Conservation (phyloP, 2,113 vertebrate species). For the Sapayoa aenigma region DNA sequence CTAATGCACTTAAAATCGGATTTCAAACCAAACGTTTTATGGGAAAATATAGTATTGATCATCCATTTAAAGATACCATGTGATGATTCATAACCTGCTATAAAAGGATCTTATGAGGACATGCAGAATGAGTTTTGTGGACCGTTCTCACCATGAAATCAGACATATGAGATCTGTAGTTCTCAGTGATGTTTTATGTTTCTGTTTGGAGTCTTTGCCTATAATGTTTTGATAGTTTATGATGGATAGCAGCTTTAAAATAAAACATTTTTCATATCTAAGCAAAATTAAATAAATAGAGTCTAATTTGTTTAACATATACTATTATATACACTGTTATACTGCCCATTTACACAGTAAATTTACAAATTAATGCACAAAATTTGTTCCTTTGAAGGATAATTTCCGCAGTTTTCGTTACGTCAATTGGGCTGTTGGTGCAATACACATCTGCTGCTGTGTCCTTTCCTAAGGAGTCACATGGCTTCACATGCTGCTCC, state of each 20-base stretch:
- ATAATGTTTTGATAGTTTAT: not conserved
- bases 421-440: not conserved
- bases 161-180: not conserved
- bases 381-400: not conserved
- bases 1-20: conserved; percentile 86
- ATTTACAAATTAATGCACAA: not conserved
- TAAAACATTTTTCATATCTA: not conserved
- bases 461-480: not conserved
- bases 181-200: conserved; percentile 14
- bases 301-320: not conserved
- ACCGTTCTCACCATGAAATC: conserved; percentile 52
- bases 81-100: conserved; percentile 76
- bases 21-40: conserved; percentile 85
- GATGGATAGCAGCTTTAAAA: not conserved
- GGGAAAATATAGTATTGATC: conserved; percentile 86
- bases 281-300: not conserved
- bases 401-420: not conserved
- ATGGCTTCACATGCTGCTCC: rapidly evolving
- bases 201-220: conserved; percentile 43
- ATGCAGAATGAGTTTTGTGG: conserved; percentile 45
- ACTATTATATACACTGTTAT: not conserved
- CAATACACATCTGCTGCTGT: not conserved
- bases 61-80: conserved; percentile 79
- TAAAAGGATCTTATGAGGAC: conserved; percentile 71
- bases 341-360: not conserved